Conservation (phyloP, 2,797 vertebrate genomes). For the Chelon auratus region DNA sequence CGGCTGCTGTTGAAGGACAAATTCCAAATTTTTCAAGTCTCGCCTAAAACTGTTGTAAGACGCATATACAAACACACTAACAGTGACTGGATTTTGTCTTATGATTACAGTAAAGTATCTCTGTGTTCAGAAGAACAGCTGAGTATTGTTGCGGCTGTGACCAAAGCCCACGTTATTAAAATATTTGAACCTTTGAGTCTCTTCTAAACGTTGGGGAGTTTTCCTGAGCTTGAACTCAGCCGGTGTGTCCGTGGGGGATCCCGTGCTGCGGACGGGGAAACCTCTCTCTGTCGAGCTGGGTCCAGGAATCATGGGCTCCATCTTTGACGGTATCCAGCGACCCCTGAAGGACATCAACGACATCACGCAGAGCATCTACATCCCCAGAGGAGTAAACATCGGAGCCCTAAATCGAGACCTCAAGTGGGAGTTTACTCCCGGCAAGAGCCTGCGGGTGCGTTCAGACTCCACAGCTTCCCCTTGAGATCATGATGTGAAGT, state of each 20-base stretch:
- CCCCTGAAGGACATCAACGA: conserved; percentile 94
- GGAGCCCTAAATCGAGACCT: conserved; percentile 93
- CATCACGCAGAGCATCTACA: conserved; percentile 96
- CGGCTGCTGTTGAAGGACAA: neutral
- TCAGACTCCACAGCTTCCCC: neutral
- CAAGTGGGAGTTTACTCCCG: conserved; percentile 95
- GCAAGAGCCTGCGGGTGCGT: conserved; percentile 90
- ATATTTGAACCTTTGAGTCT: neutral
- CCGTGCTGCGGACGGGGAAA: conserved; percentile 96
- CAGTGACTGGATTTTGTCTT: too few relatives aligned
- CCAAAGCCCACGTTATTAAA: too few relatives aligned
- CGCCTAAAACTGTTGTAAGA: neutral
- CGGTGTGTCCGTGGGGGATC: conserved; percentile 96
- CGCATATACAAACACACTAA: neutral
- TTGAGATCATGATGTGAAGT: neutral
- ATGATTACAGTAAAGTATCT: too few relatives aligned
- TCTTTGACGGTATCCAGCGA: conserved; percentile 99
- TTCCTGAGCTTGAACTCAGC: conserved; percentile 89
- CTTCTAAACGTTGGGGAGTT: conserved; percentile 42
- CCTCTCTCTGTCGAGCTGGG: conserved; percentile 96
- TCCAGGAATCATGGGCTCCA: conserved; percentile 98
- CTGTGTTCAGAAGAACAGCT: too few relatives aligned
- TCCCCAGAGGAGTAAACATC: conserved; percentile 96
- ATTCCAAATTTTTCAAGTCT: neutral
- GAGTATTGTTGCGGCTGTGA: too few relatives aligned